Conservation (phyloP, 1,140 invertebrate species). For the Leptestheria dahalacensis region DNA sequence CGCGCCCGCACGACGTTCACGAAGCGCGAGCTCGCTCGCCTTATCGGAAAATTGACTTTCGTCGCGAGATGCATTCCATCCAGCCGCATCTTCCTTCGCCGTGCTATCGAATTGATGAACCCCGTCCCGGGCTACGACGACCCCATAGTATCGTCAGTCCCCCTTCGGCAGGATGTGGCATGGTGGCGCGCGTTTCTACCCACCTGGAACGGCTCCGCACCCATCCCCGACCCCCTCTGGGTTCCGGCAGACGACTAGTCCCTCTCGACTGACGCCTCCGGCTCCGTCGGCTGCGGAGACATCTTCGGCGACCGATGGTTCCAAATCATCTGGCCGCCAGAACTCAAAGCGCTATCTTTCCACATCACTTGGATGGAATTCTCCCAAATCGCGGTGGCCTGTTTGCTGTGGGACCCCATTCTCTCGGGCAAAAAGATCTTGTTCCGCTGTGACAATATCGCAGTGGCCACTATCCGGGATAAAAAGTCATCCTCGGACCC, state of each 20-base stretch:
- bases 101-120: no score
- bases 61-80: background rate
- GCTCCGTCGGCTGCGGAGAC: background rate
- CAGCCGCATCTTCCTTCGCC: background rate
- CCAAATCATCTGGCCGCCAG: background rate
- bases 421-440: no score
- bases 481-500: no score
- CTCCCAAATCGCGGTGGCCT: background rate
- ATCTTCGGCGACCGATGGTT: background rate
- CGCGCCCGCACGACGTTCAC: background rate
- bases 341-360: background rate
- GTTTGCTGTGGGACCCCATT: background rate
- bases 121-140: no score
- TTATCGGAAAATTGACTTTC: background rate
- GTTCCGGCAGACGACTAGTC: background rate
- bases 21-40: background rate
- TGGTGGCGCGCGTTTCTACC: background rate
- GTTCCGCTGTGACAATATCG: no score
- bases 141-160: no score
- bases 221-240: background rate
- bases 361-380: background rate
- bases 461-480: no score
- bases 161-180: no score
- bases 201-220: background rate
- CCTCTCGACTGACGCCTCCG: background rate